These are phyloP conservation scores for Stictonetta naevosa DNA, from an alignment of 2,113 vertebrate species.

Conservation along the genomic window DNA sequence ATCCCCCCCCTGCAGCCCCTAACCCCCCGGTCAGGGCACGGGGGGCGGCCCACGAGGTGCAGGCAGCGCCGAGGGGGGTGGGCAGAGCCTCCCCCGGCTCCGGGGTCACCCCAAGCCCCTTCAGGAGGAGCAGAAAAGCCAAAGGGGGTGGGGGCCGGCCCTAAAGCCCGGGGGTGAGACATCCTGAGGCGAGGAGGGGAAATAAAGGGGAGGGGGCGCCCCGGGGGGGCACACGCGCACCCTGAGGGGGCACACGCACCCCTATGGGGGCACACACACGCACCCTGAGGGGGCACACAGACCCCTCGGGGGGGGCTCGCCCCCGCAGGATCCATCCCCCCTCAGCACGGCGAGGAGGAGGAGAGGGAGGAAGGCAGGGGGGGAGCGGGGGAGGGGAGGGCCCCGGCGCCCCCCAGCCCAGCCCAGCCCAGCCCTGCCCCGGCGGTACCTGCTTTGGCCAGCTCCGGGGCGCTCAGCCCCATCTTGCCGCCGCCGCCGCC, in stretches of 20 bases:
- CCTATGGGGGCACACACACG: constrained; percentile 35
- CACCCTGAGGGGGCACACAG: constrained; percentile 50
- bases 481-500: constrained; percentile 79
- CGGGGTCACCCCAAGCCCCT: too few relatives aligned
- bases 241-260: constrained; percentile 44
- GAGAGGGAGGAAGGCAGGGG: constrained; percentile 50
- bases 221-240: constrained; percentile 27
- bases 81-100: too few relatives aligned
- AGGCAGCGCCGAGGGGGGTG: too few relatives aligned
- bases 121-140: too few relatives aligned
- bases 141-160: too few relatives aligned
- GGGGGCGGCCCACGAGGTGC: too few relatives aligned
- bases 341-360: constrained; percentile 71
- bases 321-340: constrained; percentile 60
- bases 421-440: constrained; percentile 26
- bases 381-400: constrained; percentile 62
- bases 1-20: not conserved
- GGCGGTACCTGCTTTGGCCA: constrained; percentile 85
- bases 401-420: constrained; percentile 59
- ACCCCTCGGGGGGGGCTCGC: constrained; percentile 24
- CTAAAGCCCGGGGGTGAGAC: too few relatives aligned
- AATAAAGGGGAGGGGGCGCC: constrained; percentile 67
- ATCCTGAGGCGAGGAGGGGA: not conserved
- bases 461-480: constrained; percentile 86
- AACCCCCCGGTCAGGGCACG: too few relatives aligned